Percentiles rank a stretch among this genome's conserved stretches.
phyloP scores from a whole-genome alignment of 1,140 invertebrate species.

The Formica exsecta region DNA sequence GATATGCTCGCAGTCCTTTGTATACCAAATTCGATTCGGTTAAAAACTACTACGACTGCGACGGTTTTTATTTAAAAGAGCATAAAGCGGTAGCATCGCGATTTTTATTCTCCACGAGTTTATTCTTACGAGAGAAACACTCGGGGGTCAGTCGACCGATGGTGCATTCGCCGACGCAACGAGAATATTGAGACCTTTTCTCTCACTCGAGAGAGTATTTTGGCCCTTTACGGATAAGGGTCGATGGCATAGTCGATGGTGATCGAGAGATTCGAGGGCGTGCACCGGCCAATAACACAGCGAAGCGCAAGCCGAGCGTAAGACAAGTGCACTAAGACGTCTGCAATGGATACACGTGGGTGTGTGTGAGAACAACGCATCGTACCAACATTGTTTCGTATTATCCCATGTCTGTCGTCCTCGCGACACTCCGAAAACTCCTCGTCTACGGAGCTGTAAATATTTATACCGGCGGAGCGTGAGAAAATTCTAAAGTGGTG shows the following conservation, averaged over 20 bases:
- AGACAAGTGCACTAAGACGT: neutral
- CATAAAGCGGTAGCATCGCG: neutral
- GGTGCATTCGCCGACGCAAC: neutral
- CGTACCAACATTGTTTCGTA: neutral
- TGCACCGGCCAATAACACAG: conserved; percentile 11
- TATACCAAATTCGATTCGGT: neutral
- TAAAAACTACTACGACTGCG: neutral
- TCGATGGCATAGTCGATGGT: conserved; percentile 27
- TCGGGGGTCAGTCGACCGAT: conserved; percentile 9
- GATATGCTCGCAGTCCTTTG: neutral
- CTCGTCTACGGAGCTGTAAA: conserved; percentile 71
- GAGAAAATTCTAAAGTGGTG: conserved; percentile 75
- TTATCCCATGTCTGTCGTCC: neutral
- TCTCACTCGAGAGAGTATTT: conserved; percentile 46
- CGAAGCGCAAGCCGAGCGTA: conserved; percentile 3
- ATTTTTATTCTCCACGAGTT: conserved; percentile 11
- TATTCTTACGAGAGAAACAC: conserved; percentile 40
- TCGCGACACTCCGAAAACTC: conserved; percentile 61
- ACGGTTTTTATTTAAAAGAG: neutral
- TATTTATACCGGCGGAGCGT: conserved; percentile 77
- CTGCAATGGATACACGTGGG: neutral
- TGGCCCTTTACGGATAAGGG: conserved; percentile 34
- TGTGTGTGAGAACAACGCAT: neutral
- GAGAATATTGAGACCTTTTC: conserved; percentile 34
- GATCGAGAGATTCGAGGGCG: conserved; percentile 39